phyloP scores from a whole-genome alignment of 2,797 vertebrate species.

The Chromis chromis region DNA sequence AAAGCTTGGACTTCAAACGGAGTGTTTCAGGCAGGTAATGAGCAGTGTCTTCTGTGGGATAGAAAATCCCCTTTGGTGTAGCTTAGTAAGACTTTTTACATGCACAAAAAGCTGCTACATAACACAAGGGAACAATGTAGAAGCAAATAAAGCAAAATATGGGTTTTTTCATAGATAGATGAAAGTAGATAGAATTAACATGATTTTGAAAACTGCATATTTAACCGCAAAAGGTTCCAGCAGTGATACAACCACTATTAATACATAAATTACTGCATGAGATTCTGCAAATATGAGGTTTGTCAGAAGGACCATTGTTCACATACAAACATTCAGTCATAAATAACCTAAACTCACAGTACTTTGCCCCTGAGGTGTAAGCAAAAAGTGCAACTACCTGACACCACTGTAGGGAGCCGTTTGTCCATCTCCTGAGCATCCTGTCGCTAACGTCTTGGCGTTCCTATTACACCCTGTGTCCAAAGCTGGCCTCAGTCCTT shows the following conservation, averaged over 20 bases:
- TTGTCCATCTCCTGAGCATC: conserved; percentile 23
- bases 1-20: too few relatives aligned
- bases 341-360: conserved; percentile 48
- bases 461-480: conserved; percentile 22
- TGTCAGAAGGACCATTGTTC: conserved; percentile 2
- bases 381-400: conserved; percentile 53
- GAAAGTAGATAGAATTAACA: too few relatives aligned
- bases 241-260: background rate
- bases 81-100: too few relatives aligned
- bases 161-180: background rate
- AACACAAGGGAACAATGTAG: too few relatives aligned
- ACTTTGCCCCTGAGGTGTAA: conserved; percentile 73
- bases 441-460: background rate
- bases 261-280: conserved; percentile 7
- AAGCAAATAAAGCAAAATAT: too few relatives aligned
- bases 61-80: too few relatives aligned
- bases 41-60: too few relatives aligned
- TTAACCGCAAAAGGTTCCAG: conserved; percentile 2
- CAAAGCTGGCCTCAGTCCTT: conserved; percentile 21
- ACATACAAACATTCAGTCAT: conserved; percentile 42
- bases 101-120: too few relatives aligned
- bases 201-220: conserved; percentile 7
- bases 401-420: conserved; percentile 19
- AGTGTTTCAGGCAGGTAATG: too few relatives aligned
- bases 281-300: conserved; percentile 31